Percentiles rank a stretch among this genome's conserved stretches.
These are phyloP conservation scores for Raillietiella orientalis DNA, from an alignment of 2,888 invertebrate genomes.

Conservation along the genomic window DNA sequence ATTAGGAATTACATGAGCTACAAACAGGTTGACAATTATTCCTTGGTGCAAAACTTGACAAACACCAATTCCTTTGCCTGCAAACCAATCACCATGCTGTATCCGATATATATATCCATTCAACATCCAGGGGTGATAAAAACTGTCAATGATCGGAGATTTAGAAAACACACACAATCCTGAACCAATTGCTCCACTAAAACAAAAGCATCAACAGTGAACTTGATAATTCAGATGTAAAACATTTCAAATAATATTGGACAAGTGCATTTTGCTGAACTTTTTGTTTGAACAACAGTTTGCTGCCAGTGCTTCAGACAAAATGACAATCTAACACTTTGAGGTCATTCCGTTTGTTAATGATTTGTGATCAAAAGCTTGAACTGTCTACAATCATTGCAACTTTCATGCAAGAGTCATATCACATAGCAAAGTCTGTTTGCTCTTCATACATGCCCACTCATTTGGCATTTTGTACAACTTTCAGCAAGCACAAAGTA, in stretches of 20 bases:
- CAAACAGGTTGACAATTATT: constrained; percentile 45
- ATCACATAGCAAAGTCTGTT: too few relatives aligned
- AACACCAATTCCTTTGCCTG: constrained; percentile 73
- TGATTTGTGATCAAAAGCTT: too few relatives aligned
- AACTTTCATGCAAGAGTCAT: too few relatives aligned
- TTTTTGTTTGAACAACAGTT: neutral
- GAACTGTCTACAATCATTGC: too few relatives aligned
- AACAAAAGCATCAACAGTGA: constrained; percentile 8
- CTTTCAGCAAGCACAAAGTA: too few relatives aligned
- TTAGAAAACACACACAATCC: constrained; percentile 60
- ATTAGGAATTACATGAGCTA: constrained; percentile 46
- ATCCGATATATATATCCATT: constrained; percentile 88
- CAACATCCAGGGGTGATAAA: constrained; percentile 77
- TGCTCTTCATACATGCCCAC: too few relatives aligned
- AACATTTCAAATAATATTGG: neutral
- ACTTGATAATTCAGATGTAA: neutral
- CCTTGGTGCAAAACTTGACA: constrained; percentile 31
- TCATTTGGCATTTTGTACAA: too few relatives aligned
- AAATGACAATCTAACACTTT: too few relatives aligned
- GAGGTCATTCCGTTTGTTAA: too few relatives aligned
- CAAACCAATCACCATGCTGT: constrained; percentile 96
- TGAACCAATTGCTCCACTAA: constrained; percentile 65
- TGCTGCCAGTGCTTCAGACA: too few relatives aligned
- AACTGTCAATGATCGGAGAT: constrained; percentile 46
- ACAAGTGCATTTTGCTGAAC: constrained; percentile 1